Conservation (phyloP, 2,113 vertebrate species). For the Tenrec ecaudatus region DNA sequence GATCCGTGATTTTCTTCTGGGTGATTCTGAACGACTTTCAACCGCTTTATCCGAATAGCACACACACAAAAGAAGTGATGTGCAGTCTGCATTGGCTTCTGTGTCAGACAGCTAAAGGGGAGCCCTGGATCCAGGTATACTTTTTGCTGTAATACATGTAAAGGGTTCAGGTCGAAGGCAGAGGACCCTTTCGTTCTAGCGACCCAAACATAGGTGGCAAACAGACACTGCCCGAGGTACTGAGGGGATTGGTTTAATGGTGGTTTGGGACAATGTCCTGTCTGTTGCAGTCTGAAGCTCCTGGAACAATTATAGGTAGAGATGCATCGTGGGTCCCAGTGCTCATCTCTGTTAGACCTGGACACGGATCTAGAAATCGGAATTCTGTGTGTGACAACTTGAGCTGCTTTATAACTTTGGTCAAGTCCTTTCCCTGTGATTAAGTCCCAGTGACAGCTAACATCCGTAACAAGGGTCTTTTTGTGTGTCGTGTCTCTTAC, state of each 20-base stretch:
- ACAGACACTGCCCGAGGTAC: background rate
- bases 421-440: background rate
- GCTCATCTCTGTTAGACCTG: background rate
- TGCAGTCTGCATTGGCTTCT: conserved; percentile 29
- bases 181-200: conserved; percentile 30
- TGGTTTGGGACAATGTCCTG: background rate
- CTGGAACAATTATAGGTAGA: conserved; percentile 8
- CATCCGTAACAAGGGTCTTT: background rate
- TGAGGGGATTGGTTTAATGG: conserved; percentile 22
- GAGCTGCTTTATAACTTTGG: conserved; percentile 2
- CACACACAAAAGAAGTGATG: background rate
- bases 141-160: conserved; percentile 35
- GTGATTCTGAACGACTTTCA: conserved; percentile 36
- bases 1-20: background rate
- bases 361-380: conserved; percentile 6
- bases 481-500: conserved; percentile 35
- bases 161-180: conserved; percentile 23
- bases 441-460: background rate
- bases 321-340: background rate
- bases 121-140: conserved; percentile 39
- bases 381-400: conserved; percentile 21
- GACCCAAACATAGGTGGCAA: background rate
- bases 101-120: background rate
- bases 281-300: background rate
- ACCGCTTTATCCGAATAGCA: conserved; percentile 49